A percentile compares a stretch with the other conserved stretches of the same genome.
phyloP scores from a whole-genome alignment of 1,140 invertebrate species.

The Phymastichus coffea region DNA sequence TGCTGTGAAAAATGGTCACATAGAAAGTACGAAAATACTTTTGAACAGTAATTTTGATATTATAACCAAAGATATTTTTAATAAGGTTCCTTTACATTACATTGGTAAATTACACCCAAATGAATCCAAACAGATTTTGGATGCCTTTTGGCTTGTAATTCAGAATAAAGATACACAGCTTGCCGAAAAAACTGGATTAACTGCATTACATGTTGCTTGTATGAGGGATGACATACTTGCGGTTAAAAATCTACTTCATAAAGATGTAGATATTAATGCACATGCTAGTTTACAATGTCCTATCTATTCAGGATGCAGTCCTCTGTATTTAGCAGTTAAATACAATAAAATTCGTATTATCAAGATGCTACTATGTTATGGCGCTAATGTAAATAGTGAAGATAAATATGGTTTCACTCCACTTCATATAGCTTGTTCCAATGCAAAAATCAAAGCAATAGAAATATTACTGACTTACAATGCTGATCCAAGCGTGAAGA shows the following conservation, averaged over 20 bases:
- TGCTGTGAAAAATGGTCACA: background rate
- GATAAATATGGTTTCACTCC: background rate
- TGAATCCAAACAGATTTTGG: background rate
- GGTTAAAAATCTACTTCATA: background rate
- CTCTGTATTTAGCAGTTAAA: background rate
- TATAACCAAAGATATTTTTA: background rate
- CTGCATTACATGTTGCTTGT: background rate
- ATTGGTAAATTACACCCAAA: too few relatives aligned
- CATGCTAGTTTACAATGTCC: background rate
- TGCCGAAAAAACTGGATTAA: background rate
- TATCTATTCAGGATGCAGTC: background rate
- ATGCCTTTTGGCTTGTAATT: background rate
- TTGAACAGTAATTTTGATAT: background rate
- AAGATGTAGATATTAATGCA: background rate
- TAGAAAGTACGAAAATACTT: background rate
- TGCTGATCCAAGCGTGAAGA: background rate
- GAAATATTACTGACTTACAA: background rate
- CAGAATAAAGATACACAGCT: background rate
- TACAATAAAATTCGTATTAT: background rate
- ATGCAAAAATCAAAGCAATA: background rate
- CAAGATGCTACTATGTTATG: background rate
- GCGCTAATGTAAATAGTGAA: background rate
- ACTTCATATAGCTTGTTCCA: background rate
- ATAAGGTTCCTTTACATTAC: background rate
- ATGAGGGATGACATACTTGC: background rate